Conservation (phyloP, 2,797 vertebrate genomes). For the Gymnothorax javanicus region DNA sequence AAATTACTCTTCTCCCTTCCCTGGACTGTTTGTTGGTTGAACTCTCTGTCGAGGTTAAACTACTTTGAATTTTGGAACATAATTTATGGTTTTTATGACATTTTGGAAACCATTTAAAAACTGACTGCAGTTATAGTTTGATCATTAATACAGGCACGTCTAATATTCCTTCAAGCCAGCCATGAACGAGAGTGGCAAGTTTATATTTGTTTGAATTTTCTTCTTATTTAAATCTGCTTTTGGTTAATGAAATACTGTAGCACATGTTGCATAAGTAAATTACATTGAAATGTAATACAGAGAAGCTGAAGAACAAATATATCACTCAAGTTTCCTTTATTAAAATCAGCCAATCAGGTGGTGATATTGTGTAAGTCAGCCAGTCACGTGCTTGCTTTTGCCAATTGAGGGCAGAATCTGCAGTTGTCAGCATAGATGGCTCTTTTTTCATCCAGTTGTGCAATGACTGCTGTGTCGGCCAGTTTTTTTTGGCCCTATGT, state of each 20-base stretch:
- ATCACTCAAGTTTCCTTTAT: conserved; percentile 59
- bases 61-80: background rate
- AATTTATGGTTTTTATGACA: background rate
- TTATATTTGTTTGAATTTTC: background rate
- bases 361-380: conserved; percentile 58
- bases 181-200: background rate
- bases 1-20: background rate
- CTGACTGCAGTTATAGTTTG: background rate
- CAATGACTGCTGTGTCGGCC: background rate
- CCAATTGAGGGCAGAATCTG: conserved; percentile 38
- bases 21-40: background rate
- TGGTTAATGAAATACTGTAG: conserved; percentile 53
- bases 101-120: background rate
- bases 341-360: conserved; percentile 72
- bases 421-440: conserved; percentile 6
- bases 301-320: conserved; percentile 43
- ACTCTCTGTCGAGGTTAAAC: background rate
- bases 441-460: background rate
- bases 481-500: background rate
- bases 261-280: conserved; percentile 65
- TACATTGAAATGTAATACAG: conserved; percentile 41
- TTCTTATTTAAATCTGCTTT: background rate
- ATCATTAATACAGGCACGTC: background rate
- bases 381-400: conserved; percentile 54
- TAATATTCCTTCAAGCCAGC: background rate